Evolutionary conservation across 2,888 invertebrate species (phyloP), one percentile per base, ranked within the genome.

Genomic region (Mesopsocus fuscifrons): DNA sequence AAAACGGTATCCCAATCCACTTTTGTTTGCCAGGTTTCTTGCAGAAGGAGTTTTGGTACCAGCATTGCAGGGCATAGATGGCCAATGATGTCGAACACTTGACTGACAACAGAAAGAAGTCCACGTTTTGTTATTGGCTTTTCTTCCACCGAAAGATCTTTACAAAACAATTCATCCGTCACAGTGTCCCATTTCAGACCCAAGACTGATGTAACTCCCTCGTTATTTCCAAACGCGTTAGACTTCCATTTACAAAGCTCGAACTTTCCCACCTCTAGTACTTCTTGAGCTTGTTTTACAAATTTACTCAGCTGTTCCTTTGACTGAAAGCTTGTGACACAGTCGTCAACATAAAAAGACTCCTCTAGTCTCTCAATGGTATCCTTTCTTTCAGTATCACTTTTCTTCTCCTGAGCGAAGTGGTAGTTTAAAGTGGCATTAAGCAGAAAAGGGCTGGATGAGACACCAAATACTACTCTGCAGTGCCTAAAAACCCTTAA

Each of bases 1-100:
- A 52, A 13, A 2, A 18, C n/a, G 3, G 46, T 44, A 43, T 53
- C 52, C 51, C 52, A 52, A 6, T 35, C 46, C n/a, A 49, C 8
- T 3, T 45, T 42, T 2, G 21, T 17, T 30, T 32, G 31, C 51
- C 52, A 53, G 3, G 48, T n/a, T 1, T 41, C 16, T 42, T 51
- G 52, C 23, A 53, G 41, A 9, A 50, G 38, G 1, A 48, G 33
- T 32, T 51, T 52, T 8, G 46, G 46, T 4, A 18, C 16, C 20
- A 52, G 43, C 2, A 45, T 44, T 11, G 47, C 43, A 3, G 49
- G 50, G 3, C 35, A 30, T 1, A 52, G 11, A 13, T 44, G 43
- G 6, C 49, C 48, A 1, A 48, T 16, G 1, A 47, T 50, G 40
- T 52, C 52, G 26, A 48, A 49, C 2, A 49, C 23, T 8, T 34